These are phyloP conservation scores for Microctonus aethiopoides DNA, from an alignment of 2,888 invertebrate genomes.

Conservation along the genomic window DNA sequence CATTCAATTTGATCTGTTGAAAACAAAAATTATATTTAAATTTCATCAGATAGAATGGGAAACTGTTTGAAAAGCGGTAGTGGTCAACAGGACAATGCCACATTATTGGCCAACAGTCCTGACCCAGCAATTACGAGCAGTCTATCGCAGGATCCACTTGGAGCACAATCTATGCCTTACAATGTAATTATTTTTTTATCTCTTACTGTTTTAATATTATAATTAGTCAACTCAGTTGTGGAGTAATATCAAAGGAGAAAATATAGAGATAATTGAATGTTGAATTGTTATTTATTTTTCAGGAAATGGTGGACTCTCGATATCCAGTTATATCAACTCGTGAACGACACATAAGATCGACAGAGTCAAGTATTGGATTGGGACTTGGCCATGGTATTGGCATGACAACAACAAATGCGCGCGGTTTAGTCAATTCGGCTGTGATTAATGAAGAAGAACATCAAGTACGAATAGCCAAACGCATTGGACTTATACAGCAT, in stretches of 20 bases:
- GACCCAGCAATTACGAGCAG: conserved; percentile 57
- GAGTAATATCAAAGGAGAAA: neutral
- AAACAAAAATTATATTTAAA: neutral
- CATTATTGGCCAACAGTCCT: conserved; percentile 57
- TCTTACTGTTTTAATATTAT: neutral
- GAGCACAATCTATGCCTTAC: conserved; percentile 70
- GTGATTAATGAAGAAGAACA: conserved; percentile 74
- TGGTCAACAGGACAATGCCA: conserved; percentile 62
- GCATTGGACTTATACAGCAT: conserved; percentile 89
- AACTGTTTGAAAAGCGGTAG: conserved; percentile 76
- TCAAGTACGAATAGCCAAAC: conserved; percentile 86
- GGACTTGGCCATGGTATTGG: conserved; percentile 49
- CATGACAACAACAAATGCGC: conserved; percentile 34
- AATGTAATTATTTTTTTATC: conserved; percentile 63
- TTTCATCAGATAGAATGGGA: conserved; percentile 70
- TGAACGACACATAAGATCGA: conserved; percentile 70
- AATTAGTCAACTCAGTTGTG: neutral
- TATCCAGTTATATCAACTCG: conserved; percentile 69
- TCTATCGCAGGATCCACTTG: conserved; percentile 70
- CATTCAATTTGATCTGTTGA: neutral
- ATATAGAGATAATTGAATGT: neutral
- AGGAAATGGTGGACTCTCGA: conserved; percentile 74
- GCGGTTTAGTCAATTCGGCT: conserved; percentile 33
- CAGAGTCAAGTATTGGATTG: conserved; percentile 69
- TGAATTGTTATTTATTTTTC: conserved; percentile 38